Percentiles rank a stretch among this genome's conserved stretches.
Evolutionary conservation across 2,797 vertebrate species (phyloP).

Genomic region (Cheirogaleus major): DNA sequence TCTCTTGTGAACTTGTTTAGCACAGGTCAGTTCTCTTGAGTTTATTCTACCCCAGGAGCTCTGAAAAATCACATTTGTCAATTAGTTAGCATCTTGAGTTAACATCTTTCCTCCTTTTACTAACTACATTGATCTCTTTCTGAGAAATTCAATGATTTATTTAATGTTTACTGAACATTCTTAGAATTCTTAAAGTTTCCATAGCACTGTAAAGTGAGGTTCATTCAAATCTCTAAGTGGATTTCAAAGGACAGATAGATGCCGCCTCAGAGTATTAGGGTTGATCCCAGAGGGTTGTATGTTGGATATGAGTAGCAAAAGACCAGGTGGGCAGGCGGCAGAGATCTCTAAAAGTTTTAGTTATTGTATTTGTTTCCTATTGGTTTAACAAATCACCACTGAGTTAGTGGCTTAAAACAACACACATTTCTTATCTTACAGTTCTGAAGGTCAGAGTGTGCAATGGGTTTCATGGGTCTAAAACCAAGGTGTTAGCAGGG

Average conservation of each 20-base stretch:
- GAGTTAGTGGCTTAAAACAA: not conserved
- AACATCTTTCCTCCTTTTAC: slow-evolving; percentile 5
- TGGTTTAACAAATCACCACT: not conserved
- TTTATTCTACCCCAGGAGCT: not conserved
- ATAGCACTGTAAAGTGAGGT: not conserved
- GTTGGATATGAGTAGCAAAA: not conserved
- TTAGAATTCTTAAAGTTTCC: slow-evolving; percentile 32
- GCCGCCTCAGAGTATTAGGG: not conserved
- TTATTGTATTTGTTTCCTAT: not conserved
- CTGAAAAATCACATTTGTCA: not conserved
- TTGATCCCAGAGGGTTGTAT: not conserved
- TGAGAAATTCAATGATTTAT: slow-evolving; percentile 1
- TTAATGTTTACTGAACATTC: slow-evolving; percentile 46
- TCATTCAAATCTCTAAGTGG: not conserved
- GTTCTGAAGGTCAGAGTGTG: not conserved
- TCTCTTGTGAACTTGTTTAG: slow-evolving; percentile 45
- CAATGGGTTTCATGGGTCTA: not conserved
- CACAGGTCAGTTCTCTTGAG: not conserved
- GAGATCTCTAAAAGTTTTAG: not conserved
- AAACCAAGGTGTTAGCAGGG: not conserved
- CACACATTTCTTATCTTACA: not conserved
- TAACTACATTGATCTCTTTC: not conserved
- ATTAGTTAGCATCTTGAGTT: slow-evolving; percentile 36
- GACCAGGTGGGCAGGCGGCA: not conserved
- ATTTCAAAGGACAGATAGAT: not conserved